Conservation (phyloP, 2,797 vertebrate species). For the Malacoctenus gilli region DNA sequence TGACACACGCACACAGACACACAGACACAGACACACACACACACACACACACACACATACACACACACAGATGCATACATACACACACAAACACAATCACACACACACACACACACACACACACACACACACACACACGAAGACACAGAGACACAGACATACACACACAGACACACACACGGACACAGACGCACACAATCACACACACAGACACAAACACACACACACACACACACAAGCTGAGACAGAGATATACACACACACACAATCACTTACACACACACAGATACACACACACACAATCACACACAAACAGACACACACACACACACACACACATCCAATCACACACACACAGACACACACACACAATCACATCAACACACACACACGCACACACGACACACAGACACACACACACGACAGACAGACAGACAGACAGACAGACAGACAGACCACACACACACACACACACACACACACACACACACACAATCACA, state of each 20-base stretch:
- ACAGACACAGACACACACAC: slow-evolving; percentile 16
- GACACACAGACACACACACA: too few species aligned
- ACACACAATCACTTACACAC: slow-evolving; percentile 1
- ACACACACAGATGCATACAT: slow-evolving; percentile 1
- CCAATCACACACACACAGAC: background rate
- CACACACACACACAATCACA: too few species aligned
- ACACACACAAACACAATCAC: background rate
- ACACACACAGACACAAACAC: background rate
- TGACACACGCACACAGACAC: slow-evolving; percentile 11
- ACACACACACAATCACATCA: too few species aligned
- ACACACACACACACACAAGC: too few species aligned
- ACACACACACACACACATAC: background rate
- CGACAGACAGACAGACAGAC: too few species aligned
- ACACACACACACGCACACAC: too few species aligned
- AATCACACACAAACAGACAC: too few species aligned
- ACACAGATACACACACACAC: background rate
- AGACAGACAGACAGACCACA: too few species aligned
- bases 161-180: background rate
- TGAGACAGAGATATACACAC: too few species aligned
- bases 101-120: background rate
- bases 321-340: too few species aligned
- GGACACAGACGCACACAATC: background rate
- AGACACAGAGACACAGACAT: too few species aligned
- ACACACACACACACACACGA: background rate
- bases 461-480: background rate